Evolutionary conservation across 2,888 invertebrate species (phyloP), one percentile per base, ranked within the genome.

Genomic region (Xanthia icteritia): DNA sequence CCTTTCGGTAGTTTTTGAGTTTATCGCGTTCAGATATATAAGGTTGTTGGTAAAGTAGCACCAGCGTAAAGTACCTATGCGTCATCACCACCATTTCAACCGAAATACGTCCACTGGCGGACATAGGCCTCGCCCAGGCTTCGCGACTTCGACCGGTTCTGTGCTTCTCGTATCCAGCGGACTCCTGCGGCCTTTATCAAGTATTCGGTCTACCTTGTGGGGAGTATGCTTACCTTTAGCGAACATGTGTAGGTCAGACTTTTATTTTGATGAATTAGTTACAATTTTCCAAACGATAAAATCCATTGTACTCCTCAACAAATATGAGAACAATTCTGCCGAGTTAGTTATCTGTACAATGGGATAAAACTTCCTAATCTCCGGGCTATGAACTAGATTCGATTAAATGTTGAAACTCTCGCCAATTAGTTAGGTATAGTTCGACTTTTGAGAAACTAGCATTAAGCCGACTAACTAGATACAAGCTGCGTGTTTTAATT

Each of bases 301-400:
- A 63, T 51, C 54, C 69, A 39, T 71, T 77, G 69, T n/a, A 69
- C 13, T 54, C 36, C 5, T n/a, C 73, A 76, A 58, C 66, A 69
- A 79, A 61, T 66, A 73, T 73, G 73, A 73, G 48, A 83, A 79
- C 73, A 70, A 75, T 76, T 61, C 27, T 64, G 72, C 65, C 5
- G 67, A 74, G 58, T 66, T 83, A 79, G 70, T 83, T 73, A 84
- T 63, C 66, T 60, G 60, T n/a, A 80, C 60, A 69, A 70, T 73
- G 27, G 58, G 51, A 70, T 76, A 72, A 75, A 80, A 80, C 81
- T 83, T 80, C 11, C 51, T 84, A 84, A 84, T 84, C 76, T 74
- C 61, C 51, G 17, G 48, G 58, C 66, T 39, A 65, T 66, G 69
- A 74, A 84, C 72, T 56, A 81, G 76, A 81, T 80, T 80, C 54